Base-by-base conservation (phyloP, 2,888 invertebrate genomes). In the Griposia aprilina region DNA sequence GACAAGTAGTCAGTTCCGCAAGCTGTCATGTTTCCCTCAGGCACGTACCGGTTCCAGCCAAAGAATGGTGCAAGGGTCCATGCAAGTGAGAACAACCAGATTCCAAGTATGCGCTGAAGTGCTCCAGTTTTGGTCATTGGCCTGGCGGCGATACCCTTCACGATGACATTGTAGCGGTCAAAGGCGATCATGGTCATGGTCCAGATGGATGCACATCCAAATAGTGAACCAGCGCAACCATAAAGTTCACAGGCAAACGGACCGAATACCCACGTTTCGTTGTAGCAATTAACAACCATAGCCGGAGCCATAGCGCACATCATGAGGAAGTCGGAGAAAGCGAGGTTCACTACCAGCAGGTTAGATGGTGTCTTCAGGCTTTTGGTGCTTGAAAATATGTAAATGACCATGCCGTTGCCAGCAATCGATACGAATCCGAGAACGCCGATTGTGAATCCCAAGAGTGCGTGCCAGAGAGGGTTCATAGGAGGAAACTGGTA, bases 101-200 rank as follows among this genome's bases (percentile, higher is more conserved):
- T 98, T 65, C 97, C 97, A 7, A 98, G 94, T 86, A 99, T 98
- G 91, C 98, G 97, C 68, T 98, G 94, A 83, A 98, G 94, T 62
- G 98, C 98, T 85, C 98, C 98, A 89, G 98, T 98, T 91, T 98
- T 98, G 74, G 98, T 98, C 97, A 99, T 97, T 55, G 98, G 98
- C 90, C 98, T 98, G 15, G 98, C 99, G 70, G 98, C 98, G 89
- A 99, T 97, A 89, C 99, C 98, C 94, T 98, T 98, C 60, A 99
- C 99, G 92, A 99, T 99, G 80, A 99, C 99, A 93, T 99, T 98
- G 97, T 99, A 99, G 89, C 99, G 97, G 94, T 99, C 99, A 91
- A 99, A 97, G 76, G 99, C 98, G 88, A 99, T 99, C 97, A 98
- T 98, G 17, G 98, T 98, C 98, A 99, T 98, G 48, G 98, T 98